phyloP scores from a whole-genome alignment of 2,888 invertebrate species.

The Nephrocerus scutellatus region DNA sequence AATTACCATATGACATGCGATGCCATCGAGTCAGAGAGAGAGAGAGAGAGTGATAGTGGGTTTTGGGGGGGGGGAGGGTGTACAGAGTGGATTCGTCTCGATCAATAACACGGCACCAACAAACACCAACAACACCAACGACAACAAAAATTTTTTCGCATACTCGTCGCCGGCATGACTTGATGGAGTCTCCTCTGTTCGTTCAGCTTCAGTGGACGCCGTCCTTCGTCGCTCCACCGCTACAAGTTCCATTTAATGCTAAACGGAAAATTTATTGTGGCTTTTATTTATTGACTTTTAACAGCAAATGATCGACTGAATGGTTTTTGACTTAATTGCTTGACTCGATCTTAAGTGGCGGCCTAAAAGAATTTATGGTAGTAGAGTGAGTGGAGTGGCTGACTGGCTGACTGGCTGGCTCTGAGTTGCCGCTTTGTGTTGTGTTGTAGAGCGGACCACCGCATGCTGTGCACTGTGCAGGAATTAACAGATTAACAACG shows the following conservation, averaged over 20 bases:
- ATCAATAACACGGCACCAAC: conserved; percentile 4
- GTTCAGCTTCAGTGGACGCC: too few relatives aligned
- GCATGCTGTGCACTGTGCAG: too few relatives aligned
- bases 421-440: too few relatives aligned
- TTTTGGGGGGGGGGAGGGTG: conserved; percentile 6
- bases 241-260: conserved; percentile 24
- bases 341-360: conserved; percentile 23
- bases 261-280: conserved; percentile 24
- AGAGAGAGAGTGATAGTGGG: conserved; percentile 14
- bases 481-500: too few relatives aligned
- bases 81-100: too few relatives aligned
- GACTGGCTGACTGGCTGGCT: too few relatives aligned
- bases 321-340: conserved; percentile 25
- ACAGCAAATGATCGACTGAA: conserved; percentile 24
- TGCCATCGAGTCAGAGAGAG: conserved; percentile 11
- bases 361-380: too few relatives aligned
- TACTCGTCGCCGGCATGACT: not conserved
- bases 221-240: too few relatives aligned
- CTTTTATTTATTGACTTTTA: conserved; percentile 25
- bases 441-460: too few relatives aligned
- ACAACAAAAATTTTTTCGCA: not conserved
- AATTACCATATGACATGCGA: conserved; percentile 25
- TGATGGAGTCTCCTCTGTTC: too few relatives aligned
- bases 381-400: too few relatives aligned
- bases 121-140: not conserved